Evolutionary conservation across 1,140 invertebrate species (phyloP).

Genomic region (Antheraea pernyi): DNA sequence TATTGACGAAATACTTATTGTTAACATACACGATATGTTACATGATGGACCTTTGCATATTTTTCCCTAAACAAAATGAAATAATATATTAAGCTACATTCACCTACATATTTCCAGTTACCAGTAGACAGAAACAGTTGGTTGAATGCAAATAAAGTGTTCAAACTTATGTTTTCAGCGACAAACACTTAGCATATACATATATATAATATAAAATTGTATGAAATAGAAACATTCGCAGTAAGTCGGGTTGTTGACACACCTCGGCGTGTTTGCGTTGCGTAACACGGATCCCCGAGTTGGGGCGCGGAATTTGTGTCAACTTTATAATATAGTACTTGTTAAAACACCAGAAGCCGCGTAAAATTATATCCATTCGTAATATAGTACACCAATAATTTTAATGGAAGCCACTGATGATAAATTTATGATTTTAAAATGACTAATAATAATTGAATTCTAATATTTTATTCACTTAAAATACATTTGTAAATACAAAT

Average conservation of each 20-base stretch:
- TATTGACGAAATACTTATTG: too few species aligned
- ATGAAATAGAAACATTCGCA: slow-evolving; percentile 19
- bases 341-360: background rate
- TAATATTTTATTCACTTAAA: too few species aligned
- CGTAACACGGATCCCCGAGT: slow-evolving; percentile 1
- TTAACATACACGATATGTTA: too few species aligned
- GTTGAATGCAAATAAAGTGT: background rate
- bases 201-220: slow-evolving; percentile 11
- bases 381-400: background rate
- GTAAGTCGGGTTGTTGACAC: slow-evolving; percentile 15
- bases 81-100: too few species aligned
- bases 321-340: slow-evolving; percentile 1
- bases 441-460: too few species aligned
- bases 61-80: too few species aligned
- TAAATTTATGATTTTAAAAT: too few species aligned
- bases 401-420: background rate
- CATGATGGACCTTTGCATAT: too few species aligned
- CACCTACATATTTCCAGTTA: too few species aligned
- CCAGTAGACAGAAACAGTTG: too few species aligned
- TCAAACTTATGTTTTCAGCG: background rate
- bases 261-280: background rate
- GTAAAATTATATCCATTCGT: background rate
- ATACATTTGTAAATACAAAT: too few species aligned
- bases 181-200: slow-evolving; percentile 14
- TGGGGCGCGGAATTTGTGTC: background rate